Evolutionary conservation across 2,797 vertebrate genomes (phyloP).

Genomic region (Tadarida brasiliensis): DNA sequence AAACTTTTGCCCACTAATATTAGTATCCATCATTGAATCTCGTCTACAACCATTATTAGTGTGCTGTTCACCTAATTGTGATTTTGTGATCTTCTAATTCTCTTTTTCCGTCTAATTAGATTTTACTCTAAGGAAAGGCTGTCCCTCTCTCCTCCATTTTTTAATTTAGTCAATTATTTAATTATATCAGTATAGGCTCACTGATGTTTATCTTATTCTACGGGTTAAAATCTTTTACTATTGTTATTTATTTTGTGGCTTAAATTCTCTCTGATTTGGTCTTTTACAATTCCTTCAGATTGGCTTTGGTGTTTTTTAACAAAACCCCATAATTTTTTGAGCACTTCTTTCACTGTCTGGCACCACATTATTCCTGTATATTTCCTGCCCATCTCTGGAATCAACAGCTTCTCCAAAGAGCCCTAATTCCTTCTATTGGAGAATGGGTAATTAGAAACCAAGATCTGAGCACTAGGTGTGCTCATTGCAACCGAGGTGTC

Average conservation of each 20-base stretch:
- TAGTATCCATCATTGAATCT: not conserved
- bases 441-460: not conserved
- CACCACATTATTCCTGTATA: not conserved
- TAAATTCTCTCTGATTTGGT: not conserved
- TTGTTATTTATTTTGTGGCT: not conserved
- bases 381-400: not conserved
- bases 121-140: not conserved
- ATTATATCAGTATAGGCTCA: not conserved
- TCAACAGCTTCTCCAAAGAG: not conserved
- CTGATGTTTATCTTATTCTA: not conserved
- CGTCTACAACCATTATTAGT: not conserved
- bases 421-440: not conserved
- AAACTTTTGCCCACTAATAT: not conserved
- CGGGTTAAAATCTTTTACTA: not conserved
- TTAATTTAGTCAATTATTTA: not conserved
- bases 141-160: too few species aligned
- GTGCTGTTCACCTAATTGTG: not conserved
- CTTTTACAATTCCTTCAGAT: not conserved
- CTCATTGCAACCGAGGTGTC: not conserved
- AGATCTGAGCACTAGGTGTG: not conserved
- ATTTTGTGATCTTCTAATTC: slow-evolving; percentile 43
- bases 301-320: not conserved
- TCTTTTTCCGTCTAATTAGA: not conserved
- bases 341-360: not conserved
- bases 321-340: not conserved